A percentile compares a stretch with the other conserved stretches of the same genome.
Evolutionary conservation across 2,888 invertebrate species (phyloP).

Genomic region (Laspeyria flexula): DNA sequence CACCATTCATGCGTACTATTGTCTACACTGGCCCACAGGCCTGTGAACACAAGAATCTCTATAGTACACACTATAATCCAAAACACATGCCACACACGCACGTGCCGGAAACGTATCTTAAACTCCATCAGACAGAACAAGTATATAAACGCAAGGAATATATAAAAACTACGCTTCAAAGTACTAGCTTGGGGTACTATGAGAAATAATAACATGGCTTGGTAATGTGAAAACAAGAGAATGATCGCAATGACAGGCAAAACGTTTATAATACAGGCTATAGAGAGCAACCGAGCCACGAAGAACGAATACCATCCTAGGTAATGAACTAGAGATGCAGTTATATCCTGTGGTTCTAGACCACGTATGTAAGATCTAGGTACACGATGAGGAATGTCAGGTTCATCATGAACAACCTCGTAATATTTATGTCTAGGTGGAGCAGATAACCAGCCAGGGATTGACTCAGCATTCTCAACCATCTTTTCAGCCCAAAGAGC

Average conservation of each 20-base stretch:
- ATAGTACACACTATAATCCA: constrained; percentile 88
- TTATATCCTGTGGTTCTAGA: constrained; percentile 90
- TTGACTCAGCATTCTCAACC: constrained; percentile 84
- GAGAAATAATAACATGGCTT: constrained; percentile 88
- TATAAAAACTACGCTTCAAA: constrained; percentile 85
- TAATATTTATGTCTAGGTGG: constrained; percentile 73
- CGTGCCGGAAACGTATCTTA: constrained; percentile 91
- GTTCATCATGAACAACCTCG: constrained; percentile 68
- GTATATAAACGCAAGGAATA: constrained; percentile 91
- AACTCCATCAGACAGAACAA: constrained; percentile 92
- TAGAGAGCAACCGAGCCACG: constrained; percentile 89
- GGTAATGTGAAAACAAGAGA: constrained; percentile 87
- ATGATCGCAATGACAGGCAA: constrained; percentile 87
- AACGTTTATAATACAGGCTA: constrained; percentile 89
- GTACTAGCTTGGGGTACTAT: constrained; percentile 88
- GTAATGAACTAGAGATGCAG: constrained; percentile 89
- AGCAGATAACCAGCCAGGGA: constrained; percentile 82
- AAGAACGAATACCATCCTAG: constrained; percentile 93
- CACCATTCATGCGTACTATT: constrained; percentile 89
- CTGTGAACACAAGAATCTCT: constrained; percentile 89
- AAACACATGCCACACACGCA: constrained; percentile 89
- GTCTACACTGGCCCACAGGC: constrained; percentile 86
- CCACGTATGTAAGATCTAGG: constrained; percentile 86
- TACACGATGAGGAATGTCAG: constrained; percentile 70
- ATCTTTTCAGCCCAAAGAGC: constrained; percentile 81